Evolutionary conservation across 2,888 invertebrate species (phyloP).

Genomic region (Lithosia quadra): DNA sequence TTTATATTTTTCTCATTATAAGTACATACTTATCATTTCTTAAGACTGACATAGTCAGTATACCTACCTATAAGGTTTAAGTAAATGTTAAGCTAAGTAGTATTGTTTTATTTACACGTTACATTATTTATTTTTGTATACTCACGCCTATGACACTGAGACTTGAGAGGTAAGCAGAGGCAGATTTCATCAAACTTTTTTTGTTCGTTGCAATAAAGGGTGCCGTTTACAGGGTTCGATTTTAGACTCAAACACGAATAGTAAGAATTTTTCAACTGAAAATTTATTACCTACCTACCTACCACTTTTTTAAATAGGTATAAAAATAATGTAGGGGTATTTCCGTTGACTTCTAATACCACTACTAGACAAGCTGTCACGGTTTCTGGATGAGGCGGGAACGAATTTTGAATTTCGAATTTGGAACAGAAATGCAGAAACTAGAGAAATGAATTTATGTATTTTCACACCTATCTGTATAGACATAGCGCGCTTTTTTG

Average conservation of each 20-base stretch:
- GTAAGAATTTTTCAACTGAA: background rate
- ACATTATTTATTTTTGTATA: background rate
- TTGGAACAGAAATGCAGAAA: too few relatives aligned
- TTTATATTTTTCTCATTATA: background rate
- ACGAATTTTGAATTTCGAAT: too few relatives aligned
- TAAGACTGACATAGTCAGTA: slow-evolving; percentile 43
- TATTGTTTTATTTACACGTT: background rate
- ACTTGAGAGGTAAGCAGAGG: background rate
- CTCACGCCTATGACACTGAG: background rate
- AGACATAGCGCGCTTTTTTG: too few relatives aligned
- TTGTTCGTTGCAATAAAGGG: background rate
- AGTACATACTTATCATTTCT: background rate
- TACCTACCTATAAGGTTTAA: slow-evolving; percentile 26
- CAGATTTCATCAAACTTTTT: background rate
- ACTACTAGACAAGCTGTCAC: too few relatives aligned
- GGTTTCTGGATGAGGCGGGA: too few relatives aligned
- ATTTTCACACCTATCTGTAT: too few relatives aligned
- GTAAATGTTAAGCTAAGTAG: background rate
- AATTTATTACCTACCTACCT: too few relatives aligned
- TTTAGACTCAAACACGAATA: background rate
- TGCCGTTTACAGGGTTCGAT: background rate
- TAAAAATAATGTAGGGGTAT: too few relatives aligned
- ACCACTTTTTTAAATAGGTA: background rate
- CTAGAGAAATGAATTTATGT: too few relatives aligned
- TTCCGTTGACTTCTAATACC: too few relatives aligned